Base-by-base conservation (phyloP, 1,140 invertebrate species). In the Zeugodacus cucurbitae region DNA sequence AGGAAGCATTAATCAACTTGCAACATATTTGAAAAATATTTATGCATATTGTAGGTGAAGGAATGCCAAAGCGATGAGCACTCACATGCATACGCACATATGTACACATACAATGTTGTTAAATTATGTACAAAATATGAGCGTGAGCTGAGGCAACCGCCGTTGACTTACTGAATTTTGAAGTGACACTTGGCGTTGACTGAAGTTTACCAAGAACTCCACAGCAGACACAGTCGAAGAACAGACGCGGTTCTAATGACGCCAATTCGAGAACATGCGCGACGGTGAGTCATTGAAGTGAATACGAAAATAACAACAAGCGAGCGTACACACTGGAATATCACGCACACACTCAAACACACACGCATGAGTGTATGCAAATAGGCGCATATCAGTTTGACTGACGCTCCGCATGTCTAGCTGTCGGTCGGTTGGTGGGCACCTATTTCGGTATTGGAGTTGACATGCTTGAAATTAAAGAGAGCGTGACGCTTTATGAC, bases 391-490 rank as follows among this genome's bases (percentile, higher is more conserved):
- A 70, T 70, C 26, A 11, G 26, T 14, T 8, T 70, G 26, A 34
- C 22, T 70, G 26, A 34, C 22, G 22, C 26, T 70, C 4, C 26
- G 26, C 6, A 20, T 70, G 14, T 70, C 14, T 32, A 32, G 26
- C 58, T 32, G 64, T 70, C 14, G 34, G 29, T 34, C 22, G 14
- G 29, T 34, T 8, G 14, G 0, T 70, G 22, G 41, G 41, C 74
- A 82, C n/a, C 22, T 82, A 48, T 29, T 48, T 82, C 74, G n/a
- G 22, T 82, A 82, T 48, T 48, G 41, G 48, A 82, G 74, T 37
- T 82, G 74, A 82, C 37, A 82, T 82, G 74, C 44, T 17, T 82
- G 74, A 82, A 82, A 82, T 82, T 82, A 82, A 82, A 82, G 74
- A 48, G 74, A 82, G 74, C 74, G 74, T 82, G 74, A 82, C 74